Evolutionary conservation across 2,797 vertebrate genomes (phyloP).

Genomic region (Acanthurus leucopareius): DNA sequence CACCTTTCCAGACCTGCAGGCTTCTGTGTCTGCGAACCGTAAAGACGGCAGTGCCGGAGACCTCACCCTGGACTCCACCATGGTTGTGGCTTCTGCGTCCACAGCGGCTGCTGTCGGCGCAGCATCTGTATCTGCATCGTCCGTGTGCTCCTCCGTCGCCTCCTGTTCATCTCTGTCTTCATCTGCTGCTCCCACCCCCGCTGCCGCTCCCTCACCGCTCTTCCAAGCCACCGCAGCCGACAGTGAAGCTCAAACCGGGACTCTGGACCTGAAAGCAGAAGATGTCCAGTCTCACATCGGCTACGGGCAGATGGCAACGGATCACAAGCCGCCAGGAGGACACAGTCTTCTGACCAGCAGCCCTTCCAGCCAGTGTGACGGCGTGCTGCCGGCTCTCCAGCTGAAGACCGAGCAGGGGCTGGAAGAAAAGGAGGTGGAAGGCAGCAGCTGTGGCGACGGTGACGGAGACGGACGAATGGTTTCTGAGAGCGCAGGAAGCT

Average conservation of each 20-base stretch:
- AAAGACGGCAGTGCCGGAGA: conserved; percentile 54
- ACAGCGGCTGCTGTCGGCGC: conserved; percentile 7
- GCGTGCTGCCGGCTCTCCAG: conserved; percentile 80
- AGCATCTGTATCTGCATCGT: conserved; percentile 49
- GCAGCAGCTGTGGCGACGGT: conserved; percentile 50
- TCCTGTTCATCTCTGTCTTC: conserved; percentile 87
- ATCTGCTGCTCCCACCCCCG: conserved; percentile 77
- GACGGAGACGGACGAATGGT: conserved; percentile 78
- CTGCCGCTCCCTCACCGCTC: conserved; percentile 73
- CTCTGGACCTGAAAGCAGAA: conserved; percentile 88
- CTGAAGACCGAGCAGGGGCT: conserved; percentile 89
- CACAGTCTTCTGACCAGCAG: conserved; percentile 41
- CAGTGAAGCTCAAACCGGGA: conserved; percentile 3
- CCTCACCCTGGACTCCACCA: conserved; percentile 59
- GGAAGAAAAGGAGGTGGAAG: conserved; percentile 47
- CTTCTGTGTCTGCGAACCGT: conserved; percentile 81
- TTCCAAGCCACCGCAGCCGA: conserved; percentile 44
- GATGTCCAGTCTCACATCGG: conserved; percentile 81
- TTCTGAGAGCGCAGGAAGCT: conserved; percentile 65
- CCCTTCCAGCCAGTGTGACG: conserved; percentile 48
- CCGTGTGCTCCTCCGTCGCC: conserved; percentile 79
- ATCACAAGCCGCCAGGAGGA: conserved; percentile 65
- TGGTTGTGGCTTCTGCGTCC: conserved; percentile 15
- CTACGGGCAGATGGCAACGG: conserved; percentile 68
- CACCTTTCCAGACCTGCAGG: conserved; percentile 95